Conservation (phyloP, 64 coral and sea anemone genomes). For the Dendrophyllia cribrosa region DNA sequence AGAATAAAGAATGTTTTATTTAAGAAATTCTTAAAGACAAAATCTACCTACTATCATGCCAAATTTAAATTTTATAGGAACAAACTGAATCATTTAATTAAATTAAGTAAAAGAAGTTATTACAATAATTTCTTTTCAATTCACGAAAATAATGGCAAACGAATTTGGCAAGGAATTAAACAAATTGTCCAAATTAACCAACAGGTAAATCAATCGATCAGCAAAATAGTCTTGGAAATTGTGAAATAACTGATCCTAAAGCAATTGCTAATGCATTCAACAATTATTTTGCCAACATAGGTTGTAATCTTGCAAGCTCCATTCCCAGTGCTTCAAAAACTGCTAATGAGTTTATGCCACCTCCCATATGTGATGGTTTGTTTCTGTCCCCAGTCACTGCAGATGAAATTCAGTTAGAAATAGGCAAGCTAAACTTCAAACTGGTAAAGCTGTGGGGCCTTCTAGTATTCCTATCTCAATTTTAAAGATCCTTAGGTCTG, state of each 20-base stretch:
- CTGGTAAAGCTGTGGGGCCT: conserved; percentile 30
- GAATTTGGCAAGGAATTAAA: neutral
- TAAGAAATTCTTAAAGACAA: no score
- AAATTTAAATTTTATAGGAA: no score
- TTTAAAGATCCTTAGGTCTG: conserved; percentile 24
- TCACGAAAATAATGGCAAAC: neutral
- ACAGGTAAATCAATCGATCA: neutral
- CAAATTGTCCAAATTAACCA: neutral
- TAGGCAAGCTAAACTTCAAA: neutral
- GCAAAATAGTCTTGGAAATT: conserved; percentile 27
- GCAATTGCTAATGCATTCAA: conserved; percentile 51
- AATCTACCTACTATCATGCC: no score
- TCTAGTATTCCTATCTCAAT: conserved; percentile 40
- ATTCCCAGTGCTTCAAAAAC: conserved; percentile 27
- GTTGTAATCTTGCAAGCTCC: conserved; percentile 14
- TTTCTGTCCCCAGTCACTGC: conserved; percentile 48
- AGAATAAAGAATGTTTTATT: no score
- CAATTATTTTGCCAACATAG: conserved; percentile 60
- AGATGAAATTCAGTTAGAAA: conserved; percentile 38
- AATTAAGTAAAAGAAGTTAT: neutral
- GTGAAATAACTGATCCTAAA: conserved; percentile 54
- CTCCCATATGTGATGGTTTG: conserved; percentile 11
- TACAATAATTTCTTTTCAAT: conserved; percentile 1
- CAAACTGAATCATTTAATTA: no score
- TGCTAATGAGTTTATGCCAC: conserved; percentile 32